Evolutionary conservation across 1,140 invertebrate species (phyloP), one percentile per base, ranked within the genome.

Genomic region (Drosophila carrolli): DNA sequence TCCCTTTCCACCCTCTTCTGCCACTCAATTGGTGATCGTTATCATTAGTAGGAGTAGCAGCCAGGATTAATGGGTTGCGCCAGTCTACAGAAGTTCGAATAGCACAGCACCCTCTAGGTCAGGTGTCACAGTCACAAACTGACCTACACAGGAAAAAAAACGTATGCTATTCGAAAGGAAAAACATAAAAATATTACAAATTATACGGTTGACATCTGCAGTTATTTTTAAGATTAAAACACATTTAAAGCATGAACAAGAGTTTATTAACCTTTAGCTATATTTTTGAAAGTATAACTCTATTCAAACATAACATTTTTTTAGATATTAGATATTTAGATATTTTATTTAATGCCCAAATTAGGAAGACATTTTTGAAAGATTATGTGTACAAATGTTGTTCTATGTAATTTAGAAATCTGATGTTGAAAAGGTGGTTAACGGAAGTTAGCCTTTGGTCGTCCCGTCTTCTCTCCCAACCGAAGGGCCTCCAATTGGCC

Each of bases 11-110:
- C 59, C 59, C 32, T 32, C 27, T 32, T 32, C 46, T 66, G 65
- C 46, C 65, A 81, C 61, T 58, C 58, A 62, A 76, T 46, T 57
- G 54, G 75, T 68, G 37, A 47, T 77, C 61, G 57, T 77, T 60
- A 76, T 76, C 44, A 68, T 59, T 66, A 58, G 61, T 68, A 66
- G 61, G 37, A 58, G 60, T 53, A 72, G 67, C 59, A 23, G 43
- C 23, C 48, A 74, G 48, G 67, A 68, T 68, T 68, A 68, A 68
- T 68, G 65, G 47, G 47, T 53, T 53, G 13, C 40, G 61, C 11
- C n/a, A 14, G 23, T 37, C 23, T 4, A 19, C n/a, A 0, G 32
- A n/a, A 16, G 37, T 4, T 16, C 63, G 44, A 50, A 35, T 29
- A 10, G 11, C 2, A 23, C 46, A 32, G n/a, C 16, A 62, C 40